Evolutionary conservation across 2,113 vertebrate species (phyloP), one percentile per base, ranked within the genome.

Genomic region (Carassius gibelio): DNA sequence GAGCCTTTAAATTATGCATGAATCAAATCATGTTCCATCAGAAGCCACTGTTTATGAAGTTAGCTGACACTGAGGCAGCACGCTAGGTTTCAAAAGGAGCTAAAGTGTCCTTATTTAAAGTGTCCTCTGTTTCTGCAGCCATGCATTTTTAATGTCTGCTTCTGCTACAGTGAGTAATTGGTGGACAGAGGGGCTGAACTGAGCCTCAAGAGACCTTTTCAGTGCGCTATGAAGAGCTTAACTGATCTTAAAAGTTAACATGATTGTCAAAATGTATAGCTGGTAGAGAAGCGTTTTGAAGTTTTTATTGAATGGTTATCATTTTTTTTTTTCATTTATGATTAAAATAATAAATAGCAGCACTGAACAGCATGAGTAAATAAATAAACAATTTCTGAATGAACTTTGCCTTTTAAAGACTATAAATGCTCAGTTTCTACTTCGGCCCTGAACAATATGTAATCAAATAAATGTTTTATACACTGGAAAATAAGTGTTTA

Each of bases 151-250:
- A 89, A 92, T 89, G 81, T 86, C 86, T 85, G 71, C 71, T 87
- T 78, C 87, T 87, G 85, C 90, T 88, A 83, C 83, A 88, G 61
- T 42, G 84, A 92, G 92, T 91, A 90, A 92, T 92, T 91, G 90
- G 89, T 90, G 89, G 81, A 85, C 88, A 78, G 79, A 84, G 89
- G 50, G 75, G 81, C 42, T 83, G 81, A 79, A 90, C 89, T 78
- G 45, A 82, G 84, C 68, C 76, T 52, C 79, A 90, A 86, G 87
- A 89, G 86, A 91, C 87, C 90, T 92, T 89, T 90, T 88, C 82
- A 87, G 71, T 34, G 8, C 17, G 83, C 50, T 45, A 23, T 57
- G 3, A 82, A 68, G 50, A 57, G 55, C n/a, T 85, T 90, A 89
- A 81, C 85, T 79, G 87, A 80, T 36, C 87, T 86, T 23, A 19